phyloP scores from a whole-genome alignment of 2,797 vertebrate species.

The Takifugu rubripes region DNA sequence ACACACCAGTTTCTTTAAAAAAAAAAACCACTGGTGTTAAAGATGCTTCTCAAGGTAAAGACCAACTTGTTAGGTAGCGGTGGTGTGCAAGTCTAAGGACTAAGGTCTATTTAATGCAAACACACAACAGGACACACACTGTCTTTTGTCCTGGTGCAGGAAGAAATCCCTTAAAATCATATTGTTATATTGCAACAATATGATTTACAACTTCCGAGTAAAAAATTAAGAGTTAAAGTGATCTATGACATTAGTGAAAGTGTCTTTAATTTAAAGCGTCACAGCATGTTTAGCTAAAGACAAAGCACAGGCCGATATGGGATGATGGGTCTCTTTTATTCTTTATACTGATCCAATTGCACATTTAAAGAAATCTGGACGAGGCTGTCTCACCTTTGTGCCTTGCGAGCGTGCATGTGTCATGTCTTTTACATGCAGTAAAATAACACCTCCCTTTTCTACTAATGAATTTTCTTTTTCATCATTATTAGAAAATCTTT shows the following conservation, averaged over 20 bases:
- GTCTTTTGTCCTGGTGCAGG: too few relatives aligned
- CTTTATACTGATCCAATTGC: conserved; percentile 7
- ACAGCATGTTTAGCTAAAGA: conserved; percentile 16
- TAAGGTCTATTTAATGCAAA: conserved; percentile 16
- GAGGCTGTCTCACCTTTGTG: conserved; percentile 6
- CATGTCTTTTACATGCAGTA: conserved; percentile 8
- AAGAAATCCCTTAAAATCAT: too few relatives aligned
- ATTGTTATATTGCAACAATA: too few relatives aligned
- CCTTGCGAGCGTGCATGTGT: conserved; percentile 11
- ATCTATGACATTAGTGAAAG: conserved; percentile 12
- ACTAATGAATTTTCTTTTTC: not conserved
- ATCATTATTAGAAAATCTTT: conserved; percentile 5
- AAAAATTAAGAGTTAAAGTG: conserved; percentile 5
- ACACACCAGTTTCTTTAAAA: conserved; percentile 62
- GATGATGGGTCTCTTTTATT: conserved; percentile 2
- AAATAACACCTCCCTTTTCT: conserved; percentile 8
- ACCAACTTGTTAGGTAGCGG: conserved; percentile 34
- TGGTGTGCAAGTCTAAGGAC: not conserved
- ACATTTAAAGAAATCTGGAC: conserved; percentile 17
- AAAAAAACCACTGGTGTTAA: conserved; percentile 26
- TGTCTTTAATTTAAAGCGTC: conserved; percentile 9
- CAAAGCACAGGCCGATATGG: conserved; percentile 8
- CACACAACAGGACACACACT: not conserved
- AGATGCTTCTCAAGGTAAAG: conserved; percentile 33
- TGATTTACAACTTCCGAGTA: not conserved